phyloP scores from a whole-genome alignment of 1,140 invertebrate species.

The Druon quercuslanigerum region DNA sequence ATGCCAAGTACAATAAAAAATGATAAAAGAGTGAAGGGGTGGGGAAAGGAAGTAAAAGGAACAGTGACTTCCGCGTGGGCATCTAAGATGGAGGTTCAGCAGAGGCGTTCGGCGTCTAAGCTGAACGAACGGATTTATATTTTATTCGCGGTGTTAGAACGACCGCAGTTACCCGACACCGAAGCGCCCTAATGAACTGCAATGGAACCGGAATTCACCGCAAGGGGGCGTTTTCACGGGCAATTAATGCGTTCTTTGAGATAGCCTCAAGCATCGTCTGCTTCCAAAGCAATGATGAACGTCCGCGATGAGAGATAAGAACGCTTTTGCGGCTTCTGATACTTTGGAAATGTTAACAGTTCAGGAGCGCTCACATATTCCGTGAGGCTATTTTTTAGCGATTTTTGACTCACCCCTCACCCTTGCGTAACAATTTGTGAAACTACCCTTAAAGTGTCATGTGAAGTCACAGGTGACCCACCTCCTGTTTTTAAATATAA shows the following conservation, averaged over 20 bases:
- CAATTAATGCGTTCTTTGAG: neutral
- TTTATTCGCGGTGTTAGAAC: slow-evolving; percentile 8
- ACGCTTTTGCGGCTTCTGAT: neutral
- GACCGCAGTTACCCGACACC: slow-evolving; percentile 10
- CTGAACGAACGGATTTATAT: neutral
- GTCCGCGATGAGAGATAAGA: neutral
- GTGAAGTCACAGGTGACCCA: no score
- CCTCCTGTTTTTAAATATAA: no score
- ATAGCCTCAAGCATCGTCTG: neutral
- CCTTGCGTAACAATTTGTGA: no score
- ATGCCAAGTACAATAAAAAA: slow-evolving; percentile 21
- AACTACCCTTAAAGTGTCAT: no score
- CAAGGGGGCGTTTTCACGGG: slow-evolving; percentile 27
- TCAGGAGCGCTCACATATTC: no score
- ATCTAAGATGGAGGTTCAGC: slow-evolving; percentile 14
- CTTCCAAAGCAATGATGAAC: neutral
- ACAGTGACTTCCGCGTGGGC: slow-evolving; percentile 37
- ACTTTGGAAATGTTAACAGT: neutral
- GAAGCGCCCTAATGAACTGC: neutral
- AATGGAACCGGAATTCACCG: slow-evolving; percentile 1
- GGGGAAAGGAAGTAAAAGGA: neutral
- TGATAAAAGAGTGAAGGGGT: neutral
- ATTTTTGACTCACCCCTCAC: no score
- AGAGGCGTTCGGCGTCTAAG: slow-evolving; percentile 21
- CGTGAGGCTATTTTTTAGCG: no score